Evolutionary conservation across 2,888 invertebrate species (phyloP).

Genomic region (Bunonema sp.): DNA sequence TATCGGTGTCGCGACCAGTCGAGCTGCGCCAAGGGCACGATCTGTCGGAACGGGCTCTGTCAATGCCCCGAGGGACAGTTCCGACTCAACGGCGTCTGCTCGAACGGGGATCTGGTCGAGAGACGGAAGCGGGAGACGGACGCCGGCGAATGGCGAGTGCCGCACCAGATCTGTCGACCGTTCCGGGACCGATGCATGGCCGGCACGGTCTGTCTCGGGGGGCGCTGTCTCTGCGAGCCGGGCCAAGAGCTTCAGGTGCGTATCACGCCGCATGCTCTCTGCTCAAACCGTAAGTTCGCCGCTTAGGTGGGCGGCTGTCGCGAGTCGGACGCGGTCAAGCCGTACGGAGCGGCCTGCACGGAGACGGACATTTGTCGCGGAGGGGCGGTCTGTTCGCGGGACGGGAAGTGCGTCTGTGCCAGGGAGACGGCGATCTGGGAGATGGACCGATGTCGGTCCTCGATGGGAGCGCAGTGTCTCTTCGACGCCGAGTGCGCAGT

Average conservation of each 20-base stretch:
- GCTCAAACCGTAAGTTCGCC: too few relatives aligned
- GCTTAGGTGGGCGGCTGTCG: too few relatives aligned
- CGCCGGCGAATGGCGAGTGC: background rate
- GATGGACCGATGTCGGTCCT: too few relatives aligned
- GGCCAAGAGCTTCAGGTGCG: background rate
- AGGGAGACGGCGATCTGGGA: slow-evolving; percentile 14
- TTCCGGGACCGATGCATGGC: background rate
- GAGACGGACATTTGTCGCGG: slow-evolving; percentile 21
- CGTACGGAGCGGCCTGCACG: slow-evolving; percentile 29
- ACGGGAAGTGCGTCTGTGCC: slow-evolving; percentile 25
- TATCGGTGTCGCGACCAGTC: slow-evolving; percentile 2
- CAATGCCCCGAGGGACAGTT: slow-evolving; percentile 18
- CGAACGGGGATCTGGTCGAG: too few relatives aligned
- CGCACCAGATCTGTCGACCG: background rate
- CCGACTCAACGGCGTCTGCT: slow-evolving; percentile 12
- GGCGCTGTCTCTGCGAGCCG: too few relatives aligned
- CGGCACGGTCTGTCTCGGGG: too few relatives aligned
- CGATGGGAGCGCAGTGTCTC: too few relatives aligned
- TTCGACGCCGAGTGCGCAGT: too few relatives aligned
- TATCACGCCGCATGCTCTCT: background rate
- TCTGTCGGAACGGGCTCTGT: slow-evolving; percentile 17
- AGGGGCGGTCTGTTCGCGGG: slow-evolving; percentile 12
- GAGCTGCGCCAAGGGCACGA: slow-evolving; percentile 15
- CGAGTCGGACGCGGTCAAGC: too few relatives aligned
- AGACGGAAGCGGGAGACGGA: too few relatives aligned